phyloP scores from a whole-genome alignment of 1,140 invertebrate species.

The Littorina saxatilis region DNA sequence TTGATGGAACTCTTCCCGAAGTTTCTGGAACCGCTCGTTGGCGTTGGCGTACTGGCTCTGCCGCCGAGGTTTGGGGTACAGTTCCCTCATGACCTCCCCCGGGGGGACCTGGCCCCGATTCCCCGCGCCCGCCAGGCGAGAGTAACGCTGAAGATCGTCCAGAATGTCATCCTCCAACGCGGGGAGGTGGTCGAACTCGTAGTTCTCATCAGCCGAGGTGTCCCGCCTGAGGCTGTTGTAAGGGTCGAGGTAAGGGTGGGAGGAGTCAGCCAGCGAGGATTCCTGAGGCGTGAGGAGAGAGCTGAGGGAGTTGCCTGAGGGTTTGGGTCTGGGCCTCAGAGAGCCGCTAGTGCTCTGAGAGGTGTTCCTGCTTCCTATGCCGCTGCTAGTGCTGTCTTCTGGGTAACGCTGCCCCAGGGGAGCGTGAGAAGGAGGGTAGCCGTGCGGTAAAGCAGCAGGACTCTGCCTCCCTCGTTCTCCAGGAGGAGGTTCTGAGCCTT shows the following conservation, averaged over 20 bases:
- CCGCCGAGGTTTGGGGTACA: slow-evolving; percentile 79
- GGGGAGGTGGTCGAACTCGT: slow-evolving; percentile 88
- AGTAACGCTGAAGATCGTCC: slow-evolving; percentile 66
- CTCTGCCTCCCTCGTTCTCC: not conserved
- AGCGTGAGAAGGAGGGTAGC: not conserved
- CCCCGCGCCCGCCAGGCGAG: slow-evolving; percentile 74
- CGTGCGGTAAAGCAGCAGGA: slow-evolving; percentile 16
- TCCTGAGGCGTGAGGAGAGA: slow-evolving; percentile 56
- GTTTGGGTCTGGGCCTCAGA: slow-evolving; percentile 50
- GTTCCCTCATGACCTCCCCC: slow-evolving; percentile 68
- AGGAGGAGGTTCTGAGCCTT: slow-evolving; percentile 27
- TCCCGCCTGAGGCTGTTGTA: slow-evolving; percentile 78
- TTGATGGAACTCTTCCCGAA: slow-evolving; percentile 96
- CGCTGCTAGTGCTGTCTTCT: slow-evolving; percentile 86
- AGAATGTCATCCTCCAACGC: slow-evolving; percentile 70
- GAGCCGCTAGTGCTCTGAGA: slow-evolving; percentile 85
- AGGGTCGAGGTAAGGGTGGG: slow-evolving; percentile 48
- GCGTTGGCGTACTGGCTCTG: slow-evolving; percentile 76
- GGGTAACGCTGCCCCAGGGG: slow-evolving; percentile 39
- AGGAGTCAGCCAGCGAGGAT: slow-evolving; percentile 63
- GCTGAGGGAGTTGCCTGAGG: slow-evolving; percentile 55
- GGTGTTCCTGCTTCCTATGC: slow-evolving; percentile 94
- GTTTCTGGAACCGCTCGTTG: slow-evolving; percentile 92
- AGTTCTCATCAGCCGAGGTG: slow-evolving; percentile 94
- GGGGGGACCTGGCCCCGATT: slow-evolving; percentile 62